A percentile compares a stretch with the other conserved stretches of the same genome.
These are phyloP conservation scores for Bombus cullumanus DNA, from an alignment of 1,140 invertebrate species.

Conservation along the genomic window DNA sequence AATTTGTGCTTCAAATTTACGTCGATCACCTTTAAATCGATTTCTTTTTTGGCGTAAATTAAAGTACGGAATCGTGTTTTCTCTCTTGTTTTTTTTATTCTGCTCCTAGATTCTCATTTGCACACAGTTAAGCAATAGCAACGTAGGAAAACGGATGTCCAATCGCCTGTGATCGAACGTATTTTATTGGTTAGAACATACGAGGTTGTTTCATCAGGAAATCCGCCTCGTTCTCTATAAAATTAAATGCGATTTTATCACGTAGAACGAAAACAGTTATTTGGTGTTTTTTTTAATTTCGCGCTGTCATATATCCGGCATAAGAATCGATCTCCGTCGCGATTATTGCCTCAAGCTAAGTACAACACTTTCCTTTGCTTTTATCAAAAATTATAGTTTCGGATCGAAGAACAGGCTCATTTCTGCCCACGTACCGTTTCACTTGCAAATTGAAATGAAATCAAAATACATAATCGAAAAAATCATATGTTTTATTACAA, in stretches of 20 bases:
- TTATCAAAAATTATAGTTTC: background rate
- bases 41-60: background rate
- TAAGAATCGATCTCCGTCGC: background rate
- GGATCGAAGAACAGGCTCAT: no score
- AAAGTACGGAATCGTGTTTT: background rate
- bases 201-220: conserved; percentile 22
- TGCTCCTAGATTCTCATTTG: background rate
- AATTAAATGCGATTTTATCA: conserved; percentile 36
- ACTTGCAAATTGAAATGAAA: no score
- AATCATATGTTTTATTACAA: no score
- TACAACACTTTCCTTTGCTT: background rate
- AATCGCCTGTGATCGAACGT: conserved; percentile 26
- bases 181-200: conserved; percentile 47
- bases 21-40: background rate
- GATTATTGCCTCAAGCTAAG: background rate
- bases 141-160: conserved; percentile 14
- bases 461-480: no score
- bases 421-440: no score
- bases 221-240: conserved; percentile 9
- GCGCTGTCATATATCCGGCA: background rate
- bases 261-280: conserved; percentile 18
- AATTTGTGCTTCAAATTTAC: no score
- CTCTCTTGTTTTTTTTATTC: background rate
- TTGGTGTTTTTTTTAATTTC: conserved; percentile 28
- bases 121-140: conserved; percentile 3